Evolutionary conservation across 2,797 vertebrate genomes (phyloP), one percentile per base, ranked within the genome.

Genomic region (Fratercula arctica): DNA sequence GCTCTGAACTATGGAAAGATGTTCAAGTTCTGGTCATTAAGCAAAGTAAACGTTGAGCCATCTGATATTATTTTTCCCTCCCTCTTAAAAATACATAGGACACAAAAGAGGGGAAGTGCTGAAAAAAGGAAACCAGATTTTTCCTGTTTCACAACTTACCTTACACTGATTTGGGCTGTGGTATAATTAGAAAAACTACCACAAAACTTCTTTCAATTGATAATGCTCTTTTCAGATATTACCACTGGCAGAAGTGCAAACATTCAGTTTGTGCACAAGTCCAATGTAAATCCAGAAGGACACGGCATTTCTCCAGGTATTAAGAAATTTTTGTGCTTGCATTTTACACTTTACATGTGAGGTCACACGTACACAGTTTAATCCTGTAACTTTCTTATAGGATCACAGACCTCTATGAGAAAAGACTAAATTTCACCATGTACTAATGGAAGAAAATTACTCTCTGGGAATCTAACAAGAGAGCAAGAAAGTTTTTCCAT

Each of bases 381-480:
- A 93, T 57, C 73, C 77, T 25, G 0, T 50, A 85, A 82, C n/a
- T 86, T 94, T 73, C 66, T 86, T n/a, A 84, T 0, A 74, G 56
- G 67, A 96, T 88, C 91, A 86, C 59, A 79, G 37, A 87, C 11
- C 41, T 89, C 48, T 54, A 6, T n/a, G 84, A 89, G 69, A 93
- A 93, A 79, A 63, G 51, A 39, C 88, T 82, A 60, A 77, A 92
- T 70, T 83, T 89, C 79, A 43, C 54, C 76, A 82, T 18, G 63
- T 68, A 68, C 87, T 90, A 88, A 82, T 15, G 53, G 68, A 85
- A 90, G 51, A 73, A 94, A 89, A 96, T 74, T 4, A 86, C 76
- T 76, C 82, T 73, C 69, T 79, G 70, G 43, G 73, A 95, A 82
- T 73, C 63, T 69, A 73, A 84, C 24, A 79, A 33, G 66, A 92